phyloP scores from a whole-genome alignment of 1,140 invertebrate species.

The Drosophila pallidifrons region DNA sequence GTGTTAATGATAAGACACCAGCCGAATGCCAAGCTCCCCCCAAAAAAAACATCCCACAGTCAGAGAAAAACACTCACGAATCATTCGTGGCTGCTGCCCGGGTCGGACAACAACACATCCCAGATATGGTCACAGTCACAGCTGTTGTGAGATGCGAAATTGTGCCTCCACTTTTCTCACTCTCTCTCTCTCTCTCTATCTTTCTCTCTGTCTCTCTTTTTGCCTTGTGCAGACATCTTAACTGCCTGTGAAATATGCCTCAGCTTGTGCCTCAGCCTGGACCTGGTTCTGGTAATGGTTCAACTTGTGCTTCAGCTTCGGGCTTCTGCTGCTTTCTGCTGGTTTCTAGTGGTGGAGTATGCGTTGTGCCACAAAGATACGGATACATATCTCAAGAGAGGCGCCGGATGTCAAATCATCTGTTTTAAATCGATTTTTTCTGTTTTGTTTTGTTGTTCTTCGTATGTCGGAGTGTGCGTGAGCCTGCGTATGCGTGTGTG shows the following conservation, averaged over 20 bases:
- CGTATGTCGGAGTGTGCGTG: neutral
- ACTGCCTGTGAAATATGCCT: constrained; percentile 57
- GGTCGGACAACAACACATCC: constrained; percentile 43
- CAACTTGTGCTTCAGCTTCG: neutral
- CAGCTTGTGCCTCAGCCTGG: neutral
- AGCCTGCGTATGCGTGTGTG: neutral
- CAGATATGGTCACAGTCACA: constrained; percentile 16
- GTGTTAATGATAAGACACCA: constrained; percentile 76
- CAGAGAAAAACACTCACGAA: neutral
- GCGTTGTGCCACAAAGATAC: constrained; percentile 34
- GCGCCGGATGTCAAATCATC: constrained; percentile 75
- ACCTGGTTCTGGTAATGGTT: constrained; percentile 5
- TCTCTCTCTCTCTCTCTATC: constrained; percentile 10
- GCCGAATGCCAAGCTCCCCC: constrained; percentile 11
- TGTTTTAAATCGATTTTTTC: constrained; percentile 80
- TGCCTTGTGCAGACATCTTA: constrained; percentile 38
- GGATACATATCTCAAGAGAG: constrained; percentile 53
- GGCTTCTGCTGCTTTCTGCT: constrained; percentile 2
- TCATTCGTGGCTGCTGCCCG: constrained; percentile 4
- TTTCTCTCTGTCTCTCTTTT: neutral
- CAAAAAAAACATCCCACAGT: neutral
- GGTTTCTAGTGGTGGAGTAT: neutral
- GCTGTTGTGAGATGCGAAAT: constrained; percentile 5
- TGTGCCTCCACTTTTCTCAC: too few species aligned
- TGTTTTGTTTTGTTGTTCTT: constrained; percentile 45